Conservation (phyloP, 2,113 vertebrate species). For the Choloepus hoffmanni region DNA sequence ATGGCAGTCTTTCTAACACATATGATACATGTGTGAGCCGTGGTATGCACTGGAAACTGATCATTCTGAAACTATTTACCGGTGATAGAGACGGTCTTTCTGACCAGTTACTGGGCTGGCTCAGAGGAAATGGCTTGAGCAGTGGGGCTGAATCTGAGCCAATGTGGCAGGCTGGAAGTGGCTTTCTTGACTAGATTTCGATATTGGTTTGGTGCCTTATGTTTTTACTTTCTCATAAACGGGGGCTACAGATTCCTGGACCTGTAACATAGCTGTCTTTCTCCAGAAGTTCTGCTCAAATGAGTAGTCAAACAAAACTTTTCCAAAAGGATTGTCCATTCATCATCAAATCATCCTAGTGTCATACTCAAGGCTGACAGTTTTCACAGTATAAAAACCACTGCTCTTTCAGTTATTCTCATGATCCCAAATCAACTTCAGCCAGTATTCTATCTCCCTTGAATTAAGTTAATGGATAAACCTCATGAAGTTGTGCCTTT, state of each 20-base stretch:
- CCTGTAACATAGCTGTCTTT: background rate
- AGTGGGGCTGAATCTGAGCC: background rate
- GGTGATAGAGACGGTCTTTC: background rate
- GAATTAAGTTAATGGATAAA: background rate
- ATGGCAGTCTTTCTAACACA: background rate
- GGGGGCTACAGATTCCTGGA: background rate
- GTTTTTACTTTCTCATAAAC: slow-evolving; percentile 26
- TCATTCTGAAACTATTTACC: background rate
- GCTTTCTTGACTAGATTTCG: slow-evolving; percentile 20
- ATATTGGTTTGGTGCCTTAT: background rate
- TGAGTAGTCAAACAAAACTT: background rate
- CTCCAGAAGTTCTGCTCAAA: background rate
- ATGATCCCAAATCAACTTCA: background rate
- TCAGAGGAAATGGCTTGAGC: background rate
- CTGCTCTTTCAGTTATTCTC: background rate
- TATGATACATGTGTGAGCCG: background rate
- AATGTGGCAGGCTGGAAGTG: background rate
- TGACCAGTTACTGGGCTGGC: background rate
- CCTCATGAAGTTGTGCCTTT: slow-evolving; percentile 10
- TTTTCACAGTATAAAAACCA: background rate
- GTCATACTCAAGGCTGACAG: background rate
- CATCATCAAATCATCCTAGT: background rate
- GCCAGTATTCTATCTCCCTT: background rate
- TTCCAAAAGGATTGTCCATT: slow-evolving; percentile 21
- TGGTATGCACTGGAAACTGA: background rate